Evolutionary conservation across 2,113 vertebrate genomes (phyloP).

Genomic region (Lethenteron reissneri): DNA sequence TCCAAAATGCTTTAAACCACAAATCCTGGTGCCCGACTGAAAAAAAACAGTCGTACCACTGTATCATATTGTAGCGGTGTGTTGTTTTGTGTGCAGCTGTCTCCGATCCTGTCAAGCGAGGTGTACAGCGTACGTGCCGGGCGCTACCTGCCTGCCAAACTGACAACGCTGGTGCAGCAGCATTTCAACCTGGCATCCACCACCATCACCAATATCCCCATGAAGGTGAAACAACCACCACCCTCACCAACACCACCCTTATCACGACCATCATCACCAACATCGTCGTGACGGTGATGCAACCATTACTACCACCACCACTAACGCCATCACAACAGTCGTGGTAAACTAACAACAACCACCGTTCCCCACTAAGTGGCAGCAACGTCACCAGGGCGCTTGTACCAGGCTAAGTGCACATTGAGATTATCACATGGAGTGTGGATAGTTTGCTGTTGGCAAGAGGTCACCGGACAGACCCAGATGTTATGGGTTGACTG

Average conservation of each 20-base stretch:
- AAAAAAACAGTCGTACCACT: no score
- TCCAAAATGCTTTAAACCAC: no score
- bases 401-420: no score
- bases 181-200: constrained; percentile 95
- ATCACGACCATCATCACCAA: neutral
- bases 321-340: neutral
- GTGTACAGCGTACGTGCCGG: constrained; percentile 90
- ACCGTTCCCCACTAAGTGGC: no score
- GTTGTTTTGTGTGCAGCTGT: constrained; percentile 23
- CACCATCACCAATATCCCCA: constrained; percentile 96
- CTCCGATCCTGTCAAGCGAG: constrained; percentile 53
- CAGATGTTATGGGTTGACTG: no score
- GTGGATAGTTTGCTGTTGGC: no score
- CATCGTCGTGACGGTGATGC: neutral
- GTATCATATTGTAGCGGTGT: no score
- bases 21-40: no score
- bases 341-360: neutral
- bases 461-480: no score
- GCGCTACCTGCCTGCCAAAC: constrained; percentile 64
- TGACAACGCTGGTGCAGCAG: constrained; percentile 87
- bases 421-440: no score
- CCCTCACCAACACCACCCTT: neutral
- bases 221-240: constrained; percentile 46
- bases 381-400: no score
- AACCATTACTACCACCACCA: neutral